Percentiles rank a stretch among this genome's conserved stretches.
phyloP scores from a whole-genome alignment of 2,797 vertebrate species.

The Schizopygopsis malacanthus region DNA sequence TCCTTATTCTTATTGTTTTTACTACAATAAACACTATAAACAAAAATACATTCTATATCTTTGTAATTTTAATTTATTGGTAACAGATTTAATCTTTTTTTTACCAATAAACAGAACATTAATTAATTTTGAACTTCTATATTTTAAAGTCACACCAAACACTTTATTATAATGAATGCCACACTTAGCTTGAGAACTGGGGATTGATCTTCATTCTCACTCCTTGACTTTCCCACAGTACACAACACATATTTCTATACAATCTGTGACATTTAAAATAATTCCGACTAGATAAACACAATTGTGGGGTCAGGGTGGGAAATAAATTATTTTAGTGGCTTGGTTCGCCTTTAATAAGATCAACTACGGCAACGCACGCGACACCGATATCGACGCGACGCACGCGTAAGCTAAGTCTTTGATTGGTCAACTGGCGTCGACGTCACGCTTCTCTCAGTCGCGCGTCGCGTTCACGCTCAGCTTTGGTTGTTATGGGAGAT shows the following conservation, averaged over 20 bases:
- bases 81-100: too few species aligned
- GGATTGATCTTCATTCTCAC: background rate
- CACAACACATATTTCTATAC: background rate
- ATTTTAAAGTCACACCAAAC: background rate
- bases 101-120: too few species aligned
- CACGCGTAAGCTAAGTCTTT: background rate
- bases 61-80: too few species aligned
- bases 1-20: too few species aligned
- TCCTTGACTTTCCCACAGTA: background rate
- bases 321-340: background rate
- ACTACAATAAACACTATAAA: too few species aligned
- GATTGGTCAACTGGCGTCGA: background rate
- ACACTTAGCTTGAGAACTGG: background rate
- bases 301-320: background rate
- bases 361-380: conserved; percentile 27
- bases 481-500: background rate
- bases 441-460: background rate
- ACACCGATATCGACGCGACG: background rate
- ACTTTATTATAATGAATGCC: background rate
- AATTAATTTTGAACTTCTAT: background rate
- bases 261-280: background rate
- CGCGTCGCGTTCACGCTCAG: background rate
- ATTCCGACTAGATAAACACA: background rate
- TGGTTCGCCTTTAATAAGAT: conserved; percentile 28
- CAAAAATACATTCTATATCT: too few species aligned